These are phyloP conservation scores for Agapornis roseicollis DNA, from an alignment of 2,113 vertebrate genomes.

Conservation along the genomic window DNA sequence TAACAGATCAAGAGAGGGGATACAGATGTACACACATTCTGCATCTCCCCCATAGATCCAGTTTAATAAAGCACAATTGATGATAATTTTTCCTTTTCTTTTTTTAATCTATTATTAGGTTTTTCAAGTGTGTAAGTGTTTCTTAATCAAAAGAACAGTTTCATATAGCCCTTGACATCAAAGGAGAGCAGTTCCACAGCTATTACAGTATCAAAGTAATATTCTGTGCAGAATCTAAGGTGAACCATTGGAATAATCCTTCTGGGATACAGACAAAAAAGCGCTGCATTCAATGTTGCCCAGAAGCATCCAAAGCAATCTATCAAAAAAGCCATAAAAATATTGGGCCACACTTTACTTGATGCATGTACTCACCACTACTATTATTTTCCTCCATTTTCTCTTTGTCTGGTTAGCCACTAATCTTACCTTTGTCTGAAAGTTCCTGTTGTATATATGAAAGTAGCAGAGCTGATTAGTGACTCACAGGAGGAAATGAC, in stretches of 20 bases:
- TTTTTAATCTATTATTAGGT: constrained; percentile 62
- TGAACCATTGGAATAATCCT: constrained; percentile 73
- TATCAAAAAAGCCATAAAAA: constrained; percentile 70
- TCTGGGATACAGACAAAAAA: constrained; percentile 71
- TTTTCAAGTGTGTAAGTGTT: constrained; percentile 64
- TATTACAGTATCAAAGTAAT: constrained; percentile 75
- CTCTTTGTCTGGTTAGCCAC: constrained; percentile 46
- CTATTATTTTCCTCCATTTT: constrained; percentile 64
- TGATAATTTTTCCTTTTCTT: neutral
- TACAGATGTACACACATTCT: constrained; percentile 39
- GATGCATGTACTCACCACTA: constrained; percentile 19
- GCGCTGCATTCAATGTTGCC: constrained; percentile 39
- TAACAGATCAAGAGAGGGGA: constrained; percentile 43
- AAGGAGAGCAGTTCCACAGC: constrained; percentile 71
- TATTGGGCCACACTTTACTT: constrained; percentile 49
- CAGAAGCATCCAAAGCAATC: constrained; percentile 61
- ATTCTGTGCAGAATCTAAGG: constrained; percentile 73
- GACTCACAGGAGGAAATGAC: constrained; percentile 66
- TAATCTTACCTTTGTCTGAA: constrained; percentile 52
- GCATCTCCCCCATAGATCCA: constrained; percentile 40
- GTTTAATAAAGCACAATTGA: constrained; percentile 65
- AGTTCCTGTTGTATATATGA: constrained; percentile 54
- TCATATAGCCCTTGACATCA: constrained; percentile 67
- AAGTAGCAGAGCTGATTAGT: constrained; percentile 64
- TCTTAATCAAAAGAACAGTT: constrained; percentile 78